phyloP scores from a whole-genome alignment of 2,888 invertebrate genomes.

The Drosophila basisetae region DNA sequence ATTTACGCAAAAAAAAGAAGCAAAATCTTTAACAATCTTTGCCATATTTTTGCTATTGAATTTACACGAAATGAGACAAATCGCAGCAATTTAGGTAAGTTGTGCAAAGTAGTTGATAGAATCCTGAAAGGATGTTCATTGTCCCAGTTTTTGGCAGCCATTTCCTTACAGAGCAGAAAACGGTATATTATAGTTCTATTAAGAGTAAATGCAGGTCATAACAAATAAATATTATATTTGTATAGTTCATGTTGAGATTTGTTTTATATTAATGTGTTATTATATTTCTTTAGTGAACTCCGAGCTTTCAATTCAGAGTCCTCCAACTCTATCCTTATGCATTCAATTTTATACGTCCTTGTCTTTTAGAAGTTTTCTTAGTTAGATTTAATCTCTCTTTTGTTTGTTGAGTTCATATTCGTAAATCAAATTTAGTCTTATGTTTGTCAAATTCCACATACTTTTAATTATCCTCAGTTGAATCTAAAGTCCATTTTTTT shows the following conservation, averaged over 20 bases:
- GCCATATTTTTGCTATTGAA: slow-evolving; percentile 21
- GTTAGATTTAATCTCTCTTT: too few species aligned
- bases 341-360: too few species aligned
- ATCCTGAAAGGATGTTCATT: slow-evolving; percentile 42
- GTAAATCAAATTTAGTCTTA: too few species aligned
- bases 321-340: neutral
- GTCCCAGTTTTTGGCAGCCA: slow-evolving; percentile 8
- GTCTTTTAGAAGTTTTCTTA: too few species aligned
- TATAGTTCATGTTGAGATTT: neutral
- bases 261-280: neutral
- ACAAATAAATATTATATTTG: neutral
- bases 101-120: slow-evolving; percentile 60
- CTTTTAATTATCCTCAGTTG: neutral
- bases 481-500: too few species aligned
- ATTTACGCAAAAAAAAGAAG: slow-evolving; percentile 42
- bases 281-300: neutral
- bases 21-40: slow-evolving; percentile 12
- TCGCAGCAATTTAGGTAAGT: slow-evolving; percentile 69
- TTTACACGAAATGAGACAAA: slow-evolving; percentile 13
- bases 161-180: slow-evolving; percentile 8
- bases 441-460: neutral
- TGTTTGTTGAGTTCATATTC: too few species aligned
- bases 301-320: neutral
- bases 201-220: neutral
- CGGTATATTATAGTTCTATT: neutral